phyloP scores from a whole-genome alignment of 2,888 invertebrate species.

The Acrobasis suavella region DNA sequence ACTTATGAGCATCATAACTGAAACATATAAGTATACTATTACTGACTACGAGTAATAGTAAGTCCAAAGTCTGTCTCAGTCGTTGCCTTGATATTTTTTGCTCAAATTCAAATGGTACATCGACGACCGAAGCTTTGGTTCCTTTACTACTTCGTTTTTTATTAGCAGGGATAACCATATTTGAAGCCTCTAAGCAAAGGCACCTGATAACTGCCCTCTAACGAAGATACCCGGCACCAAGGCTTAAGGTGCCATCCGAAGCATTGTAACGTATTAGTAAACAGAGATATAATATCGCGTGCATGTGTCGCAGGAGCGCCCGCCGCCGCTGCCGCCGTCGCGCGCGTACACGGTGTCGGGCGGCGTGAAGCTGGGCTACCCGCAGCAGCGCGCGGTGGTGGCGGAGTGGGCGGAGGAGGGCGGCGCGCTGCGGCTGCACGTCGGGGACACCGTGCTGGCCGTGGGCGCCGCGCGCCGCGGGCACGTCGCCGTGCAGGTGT shows the following conservation, averaged over 20 bases:
- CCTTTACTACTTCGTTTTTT: no score
- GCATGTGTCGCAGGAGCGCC: constrained; percentile 85
- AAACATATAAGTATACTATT: no score
- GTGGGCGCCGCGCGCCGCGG: constrained; percentile 94
- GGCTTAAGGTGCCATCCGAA: no score
- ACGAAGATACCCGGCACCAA: neutral
- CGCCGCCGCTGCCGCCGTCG: constrained; percentile 95
- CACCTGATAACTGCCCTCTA: no score
- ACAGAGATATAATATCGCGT: constrained; percentile 6
- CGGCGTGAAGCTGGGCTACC: constrained; percentile 95
- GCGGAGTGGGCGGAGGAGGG: constrained; percentile 88
- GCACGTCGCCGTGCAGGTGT: constrained; percentile 90
- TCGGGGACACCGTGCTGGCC: constrained; percentile 94
- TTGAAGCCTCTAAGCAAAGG: no score
- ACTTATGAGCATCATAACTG: no score
- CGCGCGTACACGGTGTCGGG: constrained; percentile 95
- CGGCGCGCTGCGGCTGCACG: constrained; percentile 77
- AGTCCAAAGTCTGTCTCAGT: no score
- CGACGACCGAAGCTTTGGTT: no score
- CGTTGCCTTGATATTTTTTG: no score
- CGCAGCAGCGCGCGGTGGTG: constrained; percentile 95
- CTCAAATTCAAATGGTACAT: no score
- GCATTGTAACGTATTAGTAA: neutral
- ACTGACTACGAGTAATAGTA: no score
- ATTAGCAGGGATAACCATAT: no score